Evolutionary conservation across 2,113 vertebrate genomes (phyloP), one percentile per base, ranked within the genome.

Genomic region (Rhodinocichla rosea): DNA sequence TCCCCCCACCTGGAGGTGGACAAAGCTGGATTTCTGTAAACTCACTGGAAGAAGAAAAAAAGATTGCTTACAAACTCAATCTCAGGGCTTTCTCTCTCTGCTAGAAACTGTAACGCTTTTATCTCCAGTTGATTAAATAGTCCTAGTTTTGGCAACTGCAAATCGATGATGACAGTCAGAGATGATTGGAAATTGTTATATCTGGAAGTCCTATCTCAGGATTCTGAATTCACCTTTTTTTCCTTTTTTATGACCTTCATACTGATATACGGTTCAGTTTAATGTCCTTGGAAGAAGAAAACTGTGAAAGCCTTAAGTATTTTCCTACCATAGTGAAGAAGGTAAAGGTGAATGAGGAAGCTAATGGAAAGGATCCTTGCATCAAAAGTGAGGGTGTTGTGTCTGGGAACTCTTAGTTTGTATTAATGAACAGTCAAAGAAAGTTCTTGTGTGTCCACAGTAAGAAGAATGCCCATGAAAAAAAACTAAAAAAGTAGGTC

Each of bases 401-500:
- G 15, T 78, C 57, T 83, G 70, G 15, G 47, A 24, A 40, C 15
- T 94, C 40, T 63, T 63, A 47, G 56, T 70, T 83, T 77, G 6
- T 63, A 11, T 70, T 89, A 73, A 65, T 40, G 67, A 82, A 40
- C 33, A 75, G 57, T 71, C 40, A 89, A 64, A 76, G 49, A 45
- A 83, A 70, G 22, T 68, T 83, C 11, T 26, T 47, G 2, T 42
- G 5, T 62, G 11, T 55, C 53, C 83, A 13, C 88, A 70, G 9
- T 77, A 81, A 87, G 90, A 95, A 96, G 55, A 85, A 88, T 86
- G 67, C 47, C 52, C 0, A 1, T 75, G 77, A 71, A 42, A 83
- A 92, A 63, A 95, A 50, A 5, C 26, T 23, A 53, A 87, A 93
- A 93, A 92, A 75, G 33, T 87, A 87, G 92, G 80, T 91, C 32